Evolutionary conservation across 2,797 vertebrate species (phyloP), one percentile per base, ranked within the genome.

Genomic region (Periparus ater): DNA sequence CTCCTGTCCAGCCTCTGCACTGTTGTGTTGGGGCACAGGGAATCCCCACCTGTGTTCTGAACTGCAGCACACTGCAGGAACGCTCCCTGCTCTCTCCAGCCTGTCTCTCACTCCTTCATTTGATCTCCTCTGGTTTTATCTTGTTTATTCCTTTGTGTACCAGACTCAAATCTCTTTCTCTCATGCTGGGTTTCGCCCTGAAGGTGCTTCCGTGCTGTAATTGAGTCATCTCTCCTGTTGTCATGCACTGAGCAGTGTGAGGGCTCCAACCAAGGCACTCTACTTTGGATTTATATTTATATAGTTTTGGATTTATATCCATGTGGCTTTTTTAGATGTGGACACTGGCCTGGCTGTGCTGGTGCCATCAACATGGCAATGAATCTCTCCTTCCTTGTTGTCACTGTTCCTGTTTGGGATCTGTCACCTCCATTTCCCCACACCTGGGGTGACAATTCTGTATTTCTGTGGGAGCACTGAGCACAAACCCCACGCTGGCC

Each of bases 181-280:
- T 11, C 74, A 13, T 11, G 78, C 86, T 91, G 81, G 4, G 36
- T 93, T 87, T 76, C 42, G 66, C 74, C 88, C 92, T 61, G 88
- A 22, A 95, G 93, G 80, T 88, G 63, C 58, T 80, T 36, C 8
- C 3, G 0, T 42, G 53, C 88, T 2, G 2, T 79, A 79, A 89
- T 91, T 88, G 94, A 93, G 68, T 93, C 86, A 95, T 73, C 67
- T 73, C 12, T 93, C 62, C 88, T 67, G 70, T 13, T 84, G 62
- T 75, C 82, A 8, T 45, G 63, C 85, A 11, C 83, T 51, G 38
- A 93, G 57, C 62, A 30, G 9, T 58, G 26, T 17, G 25, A 88
- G 73, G 51, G 14, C 73, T 90, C 85, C 57, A 48, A 6, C 40
- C 58, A 22, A 58, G 72, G 67, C 85, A 53, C 15, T 42, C 17